Evolutionary conservation across 1,140 invertebrate genomes (phyloP).

Genomic region (Drosophila neocordata): DNA sequence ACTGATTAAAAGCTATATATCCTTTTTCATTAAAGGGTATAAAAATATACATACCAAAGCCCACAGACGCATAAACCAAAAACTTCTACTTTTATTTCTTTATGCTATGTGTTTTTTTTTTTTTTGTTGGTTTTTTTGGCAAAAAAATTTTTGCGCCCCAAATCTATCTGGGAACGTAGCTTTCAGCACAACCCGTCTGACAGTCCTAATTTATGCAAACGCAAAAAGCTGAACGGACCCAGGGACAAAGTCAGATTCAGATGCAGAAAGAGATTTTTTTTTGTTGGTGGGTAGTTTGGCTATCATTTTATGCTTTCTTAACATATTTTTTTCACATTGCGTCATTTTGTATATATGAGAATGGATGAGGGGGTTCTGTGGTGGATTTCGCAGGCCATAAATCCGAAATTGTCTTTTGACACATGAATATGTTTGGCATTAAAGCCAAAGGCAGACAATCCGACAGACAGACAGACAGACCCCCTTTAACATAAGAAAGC

Average conservation of each 20-base stretch:
- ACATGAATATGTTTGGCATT: constrained; percentile 82
- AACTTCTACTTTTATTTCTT: constrained; percentile 41
- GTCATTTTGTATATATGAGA: constrained; percentile 11
- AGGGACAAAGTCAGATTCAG: constrained; percentile 18
- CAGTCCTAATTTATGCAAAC: constrained; percentile 75
- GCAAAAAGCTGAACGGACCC: constrained; percentile 42
- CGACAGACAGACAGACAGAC: constrained; percentile 26
- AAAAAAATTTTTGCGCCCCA: constrained; percentile 61
- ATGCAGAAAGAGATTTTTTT: constrained; percentile 13
- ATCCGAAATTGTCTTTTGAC: constrained; percentile 82
- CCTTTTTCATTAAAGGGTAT: background rate
- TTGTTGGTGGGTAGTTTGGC: constrained; percentile 57
- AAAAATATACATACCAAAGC: constrained; percentile 39
- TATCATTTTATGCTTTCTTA: constrained; percentile 80
- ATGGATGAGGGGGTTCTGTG: constrained; percentile 14
- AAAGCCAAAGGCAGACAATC: constrained; percentile 33
- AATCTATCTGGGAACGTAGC: constrained; percentile 37
- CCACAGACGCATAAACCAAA: constrained; percentile 70
- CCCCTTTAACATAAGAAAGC: background rate
- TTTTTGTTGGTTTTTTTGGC: background rate
- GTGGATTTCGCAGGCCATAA: constrained; percentile 76
- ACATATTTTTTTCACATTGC: constrained; percentile 63
- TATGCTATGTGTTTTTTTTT: constrained; percentile 6
- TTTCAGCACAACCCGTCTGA: constrained; percentile 35
- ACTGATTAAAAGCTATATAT: background rate